phyloP scores from a whole-genome alignment of 2,113 vertebrate species.

The Fulmarus glacialis region DNA sequence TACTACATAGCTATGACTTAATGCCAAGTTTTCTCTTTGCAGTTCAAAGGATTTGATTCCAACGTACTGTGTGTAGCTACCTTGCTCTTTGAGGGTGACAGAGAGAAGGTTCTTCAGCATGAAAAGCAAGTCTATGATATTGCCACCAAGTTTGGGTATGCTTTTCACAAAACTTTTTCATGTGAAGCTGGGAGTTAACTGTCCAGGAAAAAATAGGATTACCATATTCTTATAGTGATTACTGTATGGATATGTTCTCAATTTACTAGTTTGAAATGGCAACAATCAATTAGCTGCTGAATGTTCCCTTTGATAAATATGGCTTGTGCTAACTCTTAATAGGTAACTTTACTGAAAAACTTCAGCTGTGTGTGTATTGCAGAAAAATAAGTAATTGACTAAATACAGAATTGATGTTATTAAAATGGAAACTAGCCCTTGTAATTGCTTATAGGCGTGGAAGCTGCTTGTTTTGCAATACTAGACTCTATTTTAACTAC shows the following conservation, averaged over 20 bases:
- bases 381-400: background rate
- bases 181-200: background rate
- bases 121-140: constrained; percentile 99
- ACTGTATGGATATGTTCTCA: background rate
- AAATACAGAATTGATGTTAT: background rate
- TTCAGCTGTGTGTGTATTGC: background rate
- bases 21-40: constrained; percentile 44
- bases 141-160: constrained; percentile 97
- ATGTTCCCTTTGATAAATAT: background rate
- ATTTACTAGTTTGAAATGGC: background rate
- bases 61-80: constrained; percentile 92
- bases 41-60: constrained; percentile 99
- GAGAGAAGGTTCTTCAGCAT: constrained; percentile 96
- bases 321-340: background rate
- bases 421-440: background rate
- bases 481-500: background rate
- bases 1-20: background rate
- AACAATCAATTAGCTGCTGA: background rate
- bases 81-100: constrained; percentile 93
- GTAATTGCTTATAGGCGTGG: background rate
- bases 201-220: background rate
- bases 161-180: constrained; percentile 6
- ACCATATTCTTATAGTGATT: background rate
- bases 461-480: background rate
- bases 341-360: background rate